phyloP scores from a whole-genome alignment of 2,113 vertebrate genomes.

The Ageneiosus marmoratus region DNA sequence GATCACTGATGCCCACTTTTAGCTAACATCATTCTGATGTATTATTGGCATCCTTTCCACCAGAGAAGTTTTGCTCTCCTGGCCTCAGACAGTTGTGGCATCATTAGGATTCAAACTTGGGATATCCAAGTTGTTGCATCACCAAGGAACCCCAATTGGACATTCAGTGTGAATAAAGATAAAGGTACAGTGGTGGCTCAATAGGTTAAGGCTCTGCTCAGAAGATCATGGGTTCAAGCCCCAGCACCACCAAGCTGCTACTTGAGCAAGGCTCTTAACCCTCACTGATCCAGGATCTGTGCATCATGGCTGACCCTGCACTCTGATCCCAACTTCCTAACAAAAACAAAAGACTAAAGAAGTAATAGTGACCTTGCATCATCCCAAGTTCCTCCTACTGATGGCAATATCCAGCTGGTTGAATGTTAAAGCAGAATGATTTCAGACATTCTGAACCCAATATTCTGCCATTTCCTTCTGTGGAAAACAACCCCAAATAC shows the following conservation, averaged over 20 bases:
- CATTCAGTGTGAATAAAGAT: neutral
- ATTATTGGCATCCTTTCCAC: neutral
- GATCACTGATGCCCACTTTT: neutral
- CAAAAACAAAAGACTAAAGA: neutral
- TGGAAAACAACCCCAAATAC: constrained; percentile 25
- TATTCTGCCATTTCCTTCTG: constrained; percentile 36
- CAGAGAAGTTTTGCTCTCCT: neutral
- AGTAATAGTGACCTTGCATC: neutral
- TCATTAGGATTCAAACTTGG: neutral
- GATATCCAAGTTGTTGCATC: neutral
- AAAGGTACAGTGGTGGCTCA: no score
- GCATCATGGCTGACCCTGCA: no score
- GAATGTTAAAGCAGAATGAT: constrained; percentile 1
- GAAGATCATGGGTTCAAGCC: no score
- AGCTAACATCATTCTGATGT: neutral
- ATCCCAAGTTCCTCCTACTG: neutral
- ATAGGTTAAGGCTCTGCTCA: no score
- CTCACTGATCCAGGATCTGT: no score
- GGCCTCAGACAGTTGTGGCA: neutral
- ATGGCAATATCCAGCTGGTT: neutral
- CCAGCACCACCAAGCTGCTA: no score
- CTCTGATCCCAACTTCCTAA: neutral
- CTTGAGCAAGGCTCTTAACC: no score
- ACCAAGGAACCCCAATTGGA: neutral
- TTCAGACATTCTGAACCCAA: neutral